Conservation (phyloP, 2,797 vertebrate species). For the Pachyuromys duprasi region DNA sequence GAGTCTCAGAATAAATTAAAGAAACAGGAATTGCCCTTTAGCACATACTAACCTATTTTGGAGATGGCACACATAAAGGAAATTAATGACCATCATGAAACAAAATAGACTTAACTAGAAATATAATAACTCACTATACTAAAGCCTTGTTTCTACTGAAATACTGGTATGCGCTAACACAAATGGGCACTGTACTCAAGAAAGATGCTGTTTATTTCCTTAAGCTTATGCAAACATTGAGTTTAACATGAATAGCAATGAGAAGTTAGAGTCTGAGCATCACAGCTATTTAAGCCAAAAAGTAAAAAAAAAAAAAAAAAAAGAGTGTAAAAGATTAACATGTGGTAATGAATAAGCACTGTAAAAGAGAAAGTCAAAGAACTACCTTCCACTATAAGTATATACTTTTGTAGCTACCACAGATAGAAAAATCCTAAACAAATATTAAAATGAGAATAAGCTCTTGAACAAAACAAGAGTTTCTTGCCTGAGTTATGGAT, state of each 20-base stretch:
- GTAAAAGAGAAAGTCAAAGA: not conserved
- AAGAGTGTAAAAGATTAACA: not conserved
- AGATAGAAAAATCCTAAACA: not conserved
- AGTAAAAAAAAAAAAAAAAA: not conserved
- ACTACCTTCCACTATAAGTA: not conserved
- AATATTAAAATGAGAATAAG: not conserved
- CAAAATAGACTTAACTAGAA: conserved; percentile 44
- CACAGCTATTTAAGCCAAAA: not conserved
- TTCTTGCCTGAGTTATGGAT: not conserved
- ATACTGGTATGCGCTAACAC: not conserved
- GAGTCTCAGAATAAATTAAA: conserved; percentile 31
- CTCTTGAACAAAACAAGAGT: rapidly evolving
- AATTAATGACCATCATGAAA: conserved; percentile 55
- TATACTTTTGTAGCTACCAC: not conserved
- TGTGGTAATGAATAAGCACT: not conserved
- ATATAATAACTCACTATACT: not conserved
- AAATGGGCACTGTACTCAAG: not conserved
- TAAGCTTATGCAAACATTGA: not conserved
- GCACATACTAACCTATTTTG: conserved; percentile 59
- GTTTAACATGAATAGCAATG: not conserved
- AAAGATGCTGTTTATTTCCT: not conserved
- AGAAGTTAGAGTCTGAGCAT: not conserved
- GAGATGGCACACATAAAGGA: not conserved
- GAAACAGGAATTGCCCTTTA: conserved; percentile 5
- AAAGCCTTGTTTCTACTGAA: not conserved